A percentile compares a stretch with the other conserved stretches of the same genome.
phyloP scores from a whole-genome alignment of 2,113 vertebrate genomes.

The Mus musculus region DNA sequence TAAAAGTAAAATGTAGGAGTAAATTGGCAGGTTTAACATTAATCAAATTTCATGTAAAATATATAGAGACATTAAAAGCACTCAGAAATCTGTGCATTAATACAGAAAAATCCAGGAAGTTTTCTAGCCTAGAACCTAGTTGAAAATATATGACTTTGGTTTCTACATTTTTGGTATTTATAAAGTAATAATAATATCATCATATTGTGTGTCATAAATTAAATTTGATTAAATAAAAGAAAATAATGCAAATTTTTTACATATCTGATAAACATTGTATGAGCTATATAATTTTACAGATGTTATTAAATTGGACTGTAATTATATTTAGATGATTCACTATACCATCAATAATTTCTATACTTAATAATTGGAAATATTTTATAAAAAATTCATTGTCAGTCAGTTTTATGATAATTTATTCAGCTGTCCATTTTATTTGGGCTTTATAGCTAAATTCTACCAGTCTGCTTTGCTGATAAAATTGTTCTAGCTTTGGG shows the following conservation, averaged over 20 bases:
- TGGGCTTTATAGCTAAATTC: background rate
- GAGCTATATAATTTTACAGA: background rate
- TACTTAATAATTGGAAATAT: background rate
- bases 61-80: background rate
- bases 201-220: background rate
- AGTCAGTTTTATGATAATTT: background rate
- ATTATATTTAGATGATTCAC: background rate
- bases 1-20: background rate
- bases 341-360: background rate
- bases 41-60: background rate
- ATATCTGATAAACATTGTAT: conserved; percentile 7
- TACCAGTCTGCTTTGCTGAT: background rate
- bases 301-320: background rate
- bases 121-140: background rate
- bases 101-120: background rate
- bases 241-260: background rate
- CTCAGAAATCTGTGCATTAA: background rate
- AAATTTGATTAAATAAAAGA: background rate
- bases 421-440: background rate
- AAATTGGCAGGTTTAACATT: background rate
- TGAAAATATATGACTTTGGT: background rate
- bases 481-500: background rate
- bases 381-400: background rate
- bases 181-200: background rate
- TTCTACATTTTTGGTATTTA: background rate